Evolutionary conservation across 2,888 invertebrate genomes (phyloP), one percentile per base, ranked within the genome.

Genomic region (Horisme vitalbata): DNA sequence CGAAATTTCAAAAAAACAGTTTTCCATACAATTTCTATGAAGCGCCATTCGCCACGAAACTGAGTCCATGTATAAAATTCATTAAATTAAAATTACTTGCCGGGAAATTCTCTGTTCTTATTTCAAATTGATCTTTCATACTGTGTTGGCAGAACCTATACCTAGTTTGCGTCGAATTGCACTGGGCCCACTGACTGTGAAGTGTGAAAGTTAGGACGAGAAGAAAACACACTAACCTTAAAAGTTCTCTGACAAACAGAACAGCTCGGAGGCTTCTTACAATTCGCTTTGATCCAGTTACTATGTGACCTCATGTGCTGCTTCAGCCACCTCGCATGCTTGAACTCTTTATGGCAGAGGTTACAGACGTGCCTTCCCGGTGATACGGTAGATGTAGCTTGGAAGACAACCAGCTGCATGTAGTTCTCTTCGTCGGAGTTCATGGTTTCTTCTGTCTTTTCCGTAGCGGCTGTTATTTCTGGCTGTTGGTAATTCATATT

Each of bases 231-330:
- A 9, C 63, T 50, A 23, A 84, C 88, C 80, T 92, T 92, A 58
- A 93, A 93, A 49, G 91, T 91, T 69, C 92, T 86, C 23, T 90
- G 82, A 52, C 93, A 93, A 30, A 93, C 90, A 9, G 86, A 83
- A 63, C 93, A 93, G 75, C 91, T 91, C 1, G 92, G 93, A 12
- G 92, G 92, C 63, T 92, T 92, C 78, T 93, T 93, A 70, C 93
- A 93, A 54, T 93, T 93, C 0, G 93, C 93, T 59, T 89, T 90
- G 57, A 93, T 92, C 93, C 93, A 93, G 73, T 93, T 93, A 8
- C 90, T 83, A 55, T 93, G 93, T 0, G 90, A 91, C 11, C 91
- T 74, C 92, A 93, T 92, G 59, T 93, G 93, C 52, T 90, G 90
- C 59, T 92, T 92, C 6, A 93, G 75, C 83, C 92, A 92, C 34